Conservation (phyloP, 1,140 invertebrate species). For the Rhyacophila brunnea region DNA sequence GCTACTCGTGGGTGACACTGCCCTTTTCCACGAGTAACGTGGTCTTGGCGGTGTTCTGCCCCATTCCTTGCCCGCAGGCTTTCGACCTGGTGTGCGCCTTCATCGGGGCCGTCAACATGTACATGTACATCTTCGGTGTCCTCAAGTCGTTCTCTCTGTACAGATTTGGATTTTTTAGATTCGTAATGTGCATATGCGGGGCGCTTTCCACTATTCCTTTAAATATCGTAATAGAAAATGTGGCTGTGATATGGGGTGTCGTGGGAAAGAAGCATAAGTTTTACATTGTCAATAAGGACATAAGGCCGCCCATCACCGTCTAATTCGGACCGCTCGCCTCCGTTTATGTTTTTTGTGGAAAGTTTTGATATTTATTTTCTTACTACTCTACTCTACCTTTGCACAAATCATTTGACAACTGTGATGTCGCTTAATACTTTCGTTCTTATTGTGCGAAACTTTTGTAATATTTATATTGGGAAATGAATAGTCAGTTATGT, state of each 20-base stretch:
- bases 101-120: slow-evolving; percentile 88
- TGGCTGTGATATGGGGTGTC: slow-evolving; percentile 90
- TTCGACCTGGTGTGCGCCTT: slow-evolving; percentile 87
- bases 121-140: slow-evolving; percentile 95
- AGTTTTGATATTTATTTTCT: slow-evolving; percentile 4
- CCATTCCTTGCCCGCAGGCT: slow-evolving; percentile 79
- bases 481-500: background rate
- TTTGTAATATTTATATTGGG: background rate
- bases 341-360: background rate
- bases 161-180: slow-evolving; percentile 77
- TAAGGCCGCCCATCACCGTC: slow-evolving; percentile 61
- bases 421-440: slow-evolving; percentile 1
- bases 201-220: slow-evolving; percentile 88
- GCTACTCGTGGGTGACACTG: slow-evolving; percentile 95
- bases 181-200: slow-evolving; percentile 77
- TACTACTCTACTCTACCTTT: background rate
- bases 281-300: slow-evolving; percentile 91
- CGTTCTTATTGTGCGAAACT: background rate
- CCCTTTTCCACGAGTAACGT: slow-evolving; percentile 90
- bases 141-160: slow-evolving; percentile 91
- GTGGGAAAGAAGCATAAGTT: slow-evolving; percentile 93
- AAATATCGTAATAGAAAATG: slow-evolving; percentile 90
- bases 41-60: slow-evolving; percentile 77
- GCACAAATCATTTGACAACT: slow-evolving; percentile 1
- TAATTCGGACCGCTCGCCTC: slow-evolving; percentile 32